These are phyloP conservation scores for Pristionchus exspectatus DNA, from an alignment of 2,888 invertebrate species.

Conservation along the genomic window DNA sequence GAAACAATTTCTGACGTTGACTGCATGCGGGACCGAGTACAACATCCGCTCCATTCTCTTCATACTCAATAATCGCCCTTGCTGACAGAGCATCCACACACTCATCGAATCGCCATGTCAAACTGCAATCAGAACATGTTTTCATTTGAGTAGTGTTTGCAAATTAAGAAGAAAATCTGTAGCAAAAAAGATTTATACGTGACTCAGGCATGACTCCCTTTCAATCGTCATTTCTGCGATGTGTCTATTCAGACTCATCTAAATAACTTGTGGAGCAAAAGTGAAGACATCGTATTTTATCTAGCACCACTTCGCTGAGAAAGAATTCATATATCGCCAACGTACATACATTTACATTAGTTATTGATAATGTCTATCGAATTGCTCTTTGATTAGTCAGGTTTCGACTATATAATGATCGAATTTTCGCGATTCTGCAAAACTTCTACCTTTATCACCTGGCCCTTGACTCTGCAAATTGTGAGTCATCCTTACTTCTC, in stretches of 20 bases:
- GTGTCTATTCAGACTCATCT: background rate
- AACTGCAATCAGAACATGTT: conserved; percentile 43
- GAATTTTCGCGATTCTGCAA: no score
- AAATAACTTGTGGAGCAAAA: background rate
- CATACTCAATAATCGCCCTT: conserved; percentile 61
- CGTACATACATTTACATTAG: no score
- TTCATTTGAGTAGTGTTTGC: background rate
- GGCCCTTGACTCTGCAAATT: no score
- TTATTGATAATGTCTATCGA: no score
- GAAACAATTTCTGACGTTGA: conserved; percentile 60
- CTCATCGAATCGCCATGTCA: conserved; percentile 63
- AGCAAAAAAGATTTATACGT: background rate
- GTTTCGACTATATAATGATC: no score
- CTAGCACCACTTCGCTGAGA: background rate
- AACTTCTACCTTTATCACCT: no score
- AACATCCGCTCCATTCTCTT: conserved; percentile 60
- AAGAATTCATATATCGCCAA: no score
- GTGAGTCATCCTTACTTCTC: background rate
- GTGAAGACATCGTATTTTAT: background rate
- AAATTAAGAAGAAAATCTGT: background rate
- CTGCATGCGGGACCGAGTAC: conserved; percentile 66
- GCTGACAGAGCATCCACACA: conserved; percentile 61
- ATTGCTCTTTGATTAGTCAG: no score
- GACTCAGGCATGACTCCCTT: background rate
- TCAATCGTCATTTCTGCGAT: background rate